Evolutionary conservation across 2,113 vertebrate genomes (phyloP).

Genomic region (Puma concolor): DNA sequence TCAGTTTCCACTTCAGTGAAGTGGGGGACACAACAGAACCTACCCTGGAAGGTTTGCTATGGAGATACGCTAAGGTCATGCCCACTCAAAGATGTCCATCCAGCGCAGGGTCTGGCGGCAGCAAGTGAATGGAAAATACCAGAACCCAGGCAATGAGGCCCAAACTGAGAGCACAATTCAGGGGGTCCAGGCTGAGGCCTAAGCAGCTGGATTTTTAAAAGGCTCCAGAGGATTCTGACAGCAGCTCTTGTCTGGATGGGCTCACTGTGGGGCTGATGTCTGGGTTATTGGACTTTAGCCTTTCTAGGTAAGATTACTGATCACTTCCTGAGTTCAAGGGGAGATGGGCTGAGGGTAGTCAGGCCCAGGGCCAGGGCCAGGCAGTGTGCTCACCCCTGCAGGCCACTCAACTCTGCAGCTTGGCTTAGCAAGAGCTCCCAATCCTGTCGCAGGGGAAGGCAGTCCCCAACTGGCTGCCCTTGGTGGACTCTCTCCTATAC

Average conservation of each 20-base stretch:
- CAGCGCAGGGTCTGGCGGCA: neutral
- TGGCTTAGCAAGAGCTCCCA: neutral
- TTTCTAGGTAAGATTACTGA: neutral
- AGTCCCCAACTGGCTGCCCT: neutral
- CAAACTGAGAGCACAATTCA: neutral
- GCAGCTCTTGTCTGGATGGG: neutral
- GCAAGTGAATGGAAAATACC: neutral
- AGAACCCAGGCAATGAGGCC: neutral
- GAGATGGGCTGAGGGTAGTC: neutral
- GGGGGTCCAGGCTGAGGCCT: neutral
- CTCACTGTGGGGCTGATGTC: neutral
- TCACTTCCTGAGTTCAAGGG: neutral
- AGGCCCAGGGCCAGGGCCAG: neutral
- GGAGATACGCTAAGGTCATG: neutral
- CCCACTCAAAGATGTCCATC: neutral
- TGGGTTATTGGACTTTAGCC: neutral
- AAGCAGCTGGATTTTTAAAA: neutral
- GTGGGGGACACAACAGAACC: neutral
- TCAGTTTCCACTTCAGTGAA: neutral
- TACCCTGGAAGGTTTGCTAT: neutral
- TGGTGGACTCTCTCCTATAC: neutral
- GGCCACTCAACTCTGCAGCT: neutral
- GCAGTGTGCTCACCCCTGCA: neutral
- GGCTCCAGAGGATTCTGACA: neutral
- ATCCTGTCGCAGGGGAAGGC: neutral